phyloP scores from a whole-genome alignment of 1,140 invertebrate genomes.

The Drosophila busckii region DNA sequence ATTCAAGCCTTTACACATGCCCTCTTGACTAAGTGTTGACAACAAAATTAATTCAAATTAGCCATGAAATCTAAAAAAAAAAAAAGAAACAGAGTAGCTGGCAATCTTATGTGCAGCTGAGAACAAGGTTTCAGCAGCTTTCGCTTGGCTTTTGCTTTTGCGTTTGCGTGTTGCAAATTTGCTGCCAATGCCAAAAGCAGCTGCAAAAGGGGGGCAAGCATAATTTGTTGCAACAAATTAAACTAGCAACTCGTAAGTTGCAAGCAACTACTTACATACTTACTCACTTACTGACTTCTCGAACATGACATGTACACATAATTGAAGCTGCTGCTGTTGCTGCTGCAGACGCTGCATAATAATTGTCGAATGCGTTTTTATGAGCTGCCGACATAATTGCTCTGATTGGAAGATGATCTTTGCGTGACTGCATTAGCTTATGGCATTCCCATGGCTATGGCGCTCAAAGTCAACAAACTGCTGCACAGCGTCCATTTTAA shows the following conservation, averaged over 20 bases:
- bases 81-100: background rate
- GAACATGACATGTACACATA: too few relatives aligned
- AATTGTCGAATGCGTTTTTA: slow-evolving; percentile 56
- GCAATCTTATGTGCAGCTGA: too few relatives aligned
- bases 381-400: slow-evolving; percentile 64
- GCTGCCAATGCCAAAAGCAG: too few relatives aligned
- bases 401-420: slow-evolving; percentile 41
- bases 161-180: slow-evolving; percentile 61
- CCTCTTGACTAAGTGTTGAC: slow-evolving; percentile 70
- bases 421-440: slow-evolving; percentile 34
- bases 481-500: slow-evolving; percentile 43
- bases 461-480: slow-evolving; percentile 25
- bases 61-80: slow-evolving; percentile 26
- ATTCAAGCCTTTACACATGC: too few relatives aligned
- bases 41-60: slow-evolving; percentile 77
- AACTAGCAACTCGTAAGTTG: slow-evolving; percentile 26
- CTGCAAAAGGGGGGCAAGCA: slow-evolving; percentile 43
- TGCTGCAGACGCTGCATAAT: slow-evolving; percentile 42
- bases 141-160: slow-evolving; percentile 28
- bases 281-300: too few relatives aligned
- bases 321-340: slow-evolving; percentile 31
- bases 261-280: slow-evolving; percentile 26
- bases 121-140: slow-evolving; percentile 60
- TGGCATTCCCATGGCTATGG: slow-evolving; percentile 1
- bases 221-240: slow-evolving; percentile 17